phyloP scores from a whole-genome alignment of 30 jellyfish, hydroid and myxozoan genomes.

The Aurelia sp. region DNA sequence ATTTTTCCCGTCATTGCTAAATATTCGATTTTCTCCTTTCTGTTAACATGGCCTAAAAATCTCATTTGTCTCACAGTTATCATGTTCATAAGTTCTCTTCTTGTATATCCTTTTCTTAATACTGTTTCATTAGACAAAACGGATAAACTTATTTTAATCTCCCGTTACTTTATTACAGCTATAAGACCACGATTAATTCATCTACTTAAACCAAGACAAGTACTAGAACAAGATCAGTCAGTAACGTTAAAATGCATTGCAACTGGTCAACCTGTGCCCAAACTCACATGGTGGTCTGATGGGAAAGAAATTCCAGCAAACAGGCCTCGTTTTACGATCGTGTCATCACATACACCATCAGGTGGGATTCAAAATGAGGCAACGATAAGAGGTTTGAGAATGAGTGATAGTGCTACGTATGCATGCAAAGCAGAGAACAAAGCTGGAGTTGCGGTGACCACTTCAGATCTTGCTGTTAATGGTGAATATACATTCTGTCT shows the following conservation, averaged over 20 bases:
- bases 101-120: too few species aligned
- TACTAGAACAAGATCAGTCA: conserved; percentile 52
- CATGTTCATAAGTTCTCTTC: too few species aligned
- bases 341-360: conserved; percentile 8
- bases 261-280: conserved; percentile 80
- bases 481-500: conserved; percentile 39
- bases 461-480: conserved; percentile 65
- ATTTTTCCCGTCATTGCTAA: too few species aligned
- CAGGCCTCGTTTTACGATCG: conserved; percentile 37
- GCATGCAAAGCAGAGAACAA: conserved; percentile 85
- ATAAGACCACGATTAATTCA: conserved; percentile 18
- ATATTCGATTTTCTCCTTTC: too few species aligned
- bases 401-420: conserved; percentile 78
- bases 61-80: too few species aligned
- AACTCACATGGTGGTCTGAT: conserved; percentile 79
- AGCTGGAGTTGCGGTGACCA: conserved; percentile 74
- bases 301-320: conserved; percentile 15
- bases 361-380: conserved; percentile 49
- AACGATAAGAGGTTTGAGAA: conserved; percentile 55
- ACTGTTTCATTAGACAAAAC: too few species aligned
- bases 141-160: too few species aligned
- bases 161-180: conserved; percentile 16
- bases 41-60: too few species aligned
- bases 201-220: conserved; percentile 14
- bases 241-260: conserved; percentile 58